phyloP scores from a whole-genome alignment of 2,113 vertebrate species.

The Plecotus auritus region DNA sequence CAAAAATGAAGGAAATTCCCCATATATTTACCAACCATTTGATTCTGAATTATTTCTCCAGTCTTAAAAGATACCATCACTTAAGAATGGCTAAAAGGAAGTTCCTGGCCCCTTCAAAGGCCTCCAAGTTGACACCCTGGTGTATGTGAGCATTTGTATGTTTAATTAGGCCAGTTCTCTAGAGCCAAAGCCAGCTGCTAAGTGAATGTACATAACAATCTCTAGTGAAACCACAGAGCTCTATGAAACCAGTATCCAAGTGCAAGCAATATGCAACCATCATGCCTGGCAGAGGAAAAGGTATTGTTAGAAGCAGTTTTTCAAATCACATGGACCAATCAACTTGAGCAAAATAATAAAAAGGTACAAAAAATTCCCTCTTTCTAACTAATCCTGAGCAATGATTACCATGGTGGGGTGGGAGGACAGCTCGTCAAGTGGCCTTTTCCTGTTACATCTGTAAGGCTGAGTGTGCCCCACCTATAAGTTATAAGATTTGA shows the following conservation, averaged over 20 bases:
- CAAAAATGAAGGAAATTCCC: neutral
- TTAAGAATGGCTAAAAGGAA: conserved; percentile 23
- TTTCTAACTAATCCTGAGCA: neutral
- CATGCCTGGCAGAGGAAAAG: neutral
- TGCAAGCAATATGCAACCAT: neutral
- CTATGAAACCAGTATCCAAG: neutral
- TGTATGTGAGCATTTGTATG: neutral
- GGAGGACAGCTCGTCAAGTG: neutral
- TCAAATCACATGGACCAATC: neutral
- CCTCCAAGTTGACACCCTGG: neutral
- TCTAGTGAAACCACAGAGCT: conserved; percentile 3
- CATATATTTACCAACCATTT: neutral
- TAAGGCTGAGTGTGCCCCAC: neutral
- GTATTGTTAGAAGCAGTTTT: neutral
- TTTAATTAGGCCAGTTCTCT: conserved; percentile 8
- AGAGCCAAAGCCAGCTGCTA: neutral
- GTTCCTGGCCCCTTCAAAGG: neutral
- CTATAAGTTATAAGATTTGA: neutral
- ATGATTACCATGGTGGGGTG: neutral
- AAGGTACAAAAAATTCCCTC: neutral
- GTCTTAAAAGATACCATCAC: neutral
- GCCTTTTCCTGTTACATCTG: neutral
- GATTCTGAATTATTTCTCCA: conserved; percentile 10
- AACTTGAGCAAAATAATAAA: neutral
- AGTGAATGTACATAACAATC: neutral